Base-by-base conservation (phyloP, 2,888 invertebrate genomes). In the Drosophila subquinaria region DNA sequence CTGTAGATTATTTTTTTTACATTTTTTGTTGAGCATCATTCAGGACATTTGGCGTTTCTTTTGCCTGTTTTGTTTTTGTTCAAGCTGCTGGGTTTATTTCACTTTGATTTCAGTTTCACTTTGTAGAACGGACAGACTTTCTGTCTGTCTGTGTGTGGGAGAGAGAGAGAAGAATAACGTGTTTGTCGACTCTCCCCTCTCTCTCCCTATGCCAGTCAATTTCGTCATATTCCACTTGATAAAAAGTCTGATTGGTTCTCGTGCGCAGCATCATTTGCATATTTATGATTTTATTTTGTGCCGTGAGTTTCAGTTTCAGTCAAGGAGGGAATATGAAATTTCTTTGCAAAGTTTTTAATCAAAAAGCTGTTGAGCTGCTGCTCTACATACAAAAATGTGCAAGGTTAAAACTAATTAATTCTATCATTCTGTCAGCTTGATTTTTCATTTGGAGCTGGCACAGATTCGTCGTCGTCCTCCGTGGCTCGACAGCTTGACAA, bases 221-320 rank as follows among this genome's bases (percentile, higher is more conserved):
- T 90, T 87, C 72, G 79, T 77, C 61, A 82, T 82, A 87, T 91
- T 91, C 86, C 91, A 90, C 89, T 89, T 90, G 88, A 91, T 90
- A 90, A 89, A 88, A 91, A 91, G 85, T 89, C 83, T 90, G 92
- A 92, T 92, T 92, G 92, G 91, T 81, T 89, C 80, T 79, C 73
- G 43, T 62, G 61, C 48, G n/a, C 60, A 40, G 17, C 52, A 80
- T 78, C 76, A 91, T 91, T 88, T 88, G 81, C 89, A 91, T 91
- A 88, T 82, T 91, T 88, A 85, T 85, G 79, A 90, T 79, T 76
- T 91, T 78, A 89, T 84, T 87, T 87, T 79, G n/a, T 47, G 33
- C 4, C 35, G 11, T 36, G 35, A 36, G 35, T 13, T 36, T 36
- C 35, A 40, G 70, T 55, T 57, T 17, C 56, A 55, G 48, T 36